Evolutionary conservation across 1,140 invertebrate genomes (phyloP).

Genomic region (Pogonomyrmex californicus): DNA sequence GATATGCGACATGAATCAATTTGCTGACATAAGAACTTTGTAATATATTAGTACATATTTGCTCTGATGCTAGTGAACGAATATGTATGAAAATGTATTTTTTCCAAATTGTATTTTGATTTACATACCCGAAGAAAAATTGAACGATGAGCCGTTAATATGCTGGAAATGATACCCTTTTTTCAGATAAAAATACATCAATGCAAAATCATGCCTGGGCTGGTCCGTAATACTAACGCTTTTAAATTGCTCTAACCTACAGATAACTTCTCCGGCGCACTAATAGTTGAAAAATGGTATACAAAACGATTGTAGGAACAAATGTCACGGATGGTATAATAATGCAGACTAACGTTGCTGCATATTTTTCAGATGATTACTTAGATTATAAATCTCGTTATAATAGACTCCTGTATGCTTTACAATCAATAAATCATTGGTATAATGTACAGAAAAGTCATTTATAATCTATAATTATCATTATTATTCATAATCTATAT

Average conservation of each 20-base stretch:
- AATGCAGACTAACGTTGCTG: constrained; percentile 31
- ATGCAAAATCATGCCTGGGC: constrained; percentile 58
- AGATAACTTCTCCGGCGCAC: constrained; percentile 48
- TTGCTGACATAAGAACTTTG: neutral
- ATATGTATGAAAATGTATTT: constrained; percentile 28
- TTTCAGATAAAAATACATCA: constrained; percentile 39
- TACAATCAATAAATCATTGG: constrained; percentile 51
- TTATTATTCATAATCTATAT: constrained; percentile 32
- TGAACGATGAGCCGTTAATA: constrained; percentile 39
- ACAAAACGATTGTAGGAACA: constrained; percentile 36
- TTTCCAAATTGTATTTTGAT: constrained; percentile 41
- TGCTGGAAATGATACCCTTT: constrained; percentile 28
- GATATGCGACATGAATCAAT: neutral
- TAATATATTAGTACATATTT: neutral
- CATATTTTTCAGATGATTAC: constrained; percentile 50
- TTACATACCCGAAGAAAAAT: constrained; percentile 17
- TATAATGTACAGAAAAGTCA: constrained; percentile 46
- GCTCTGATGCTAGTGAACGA: neutral
- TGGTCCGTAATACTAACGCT: constrained; percentile 68
- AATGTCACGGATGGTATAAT: constrained; percentile 45
- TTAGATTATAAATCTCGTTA: constrained; percentile 55
- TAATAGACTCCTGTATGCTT: constrained; percentile 60
- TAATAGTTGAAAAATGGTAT: constrained; percentile 41
- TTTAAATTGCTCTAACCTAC: constrained; percentile 49
- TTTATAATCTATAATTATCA: constrained; percentile 38